Evolutionary conservation across 53 echinoderm and acorn worm genomes (phyloP).

Genomic region (Luidia sarsii): DNA sequence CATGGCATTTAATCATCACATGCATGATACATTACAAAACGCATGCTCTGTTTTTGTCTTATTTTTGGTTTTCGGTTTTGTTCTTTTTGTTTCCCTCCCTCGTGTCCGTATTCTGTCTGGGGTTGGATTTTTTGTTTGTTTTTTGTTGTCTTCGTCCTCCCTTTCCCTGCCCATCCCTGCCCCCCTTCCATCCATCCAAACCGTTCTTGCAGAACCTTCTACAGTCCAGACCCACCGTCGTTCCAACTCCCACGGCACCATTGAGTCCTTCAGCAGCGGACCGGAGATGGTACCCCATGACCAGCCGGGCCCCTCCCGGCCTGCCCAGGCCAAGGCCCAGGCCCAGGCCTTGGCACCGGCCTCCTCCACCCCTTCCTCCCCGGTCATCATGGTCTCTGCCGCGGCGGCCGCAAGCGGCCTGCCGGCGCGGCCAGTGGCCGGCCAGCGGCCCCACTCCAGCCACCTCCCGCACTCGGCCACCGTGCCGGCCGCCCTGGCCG

Average conservation of each 20-base stretch:
- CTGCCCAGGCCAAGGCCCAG: slow-evolving; percentile 3
- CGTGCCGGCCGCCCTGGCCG: slow-evolving; percentile 47
- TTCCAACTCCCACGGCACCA: slow-evolving; percentile 76
- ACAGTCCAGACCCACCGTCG: slow-evolving; percentile 71
- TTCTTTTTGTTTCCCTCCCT: no score
- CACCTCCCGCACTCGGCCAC: slow-evolving; percentile 65
- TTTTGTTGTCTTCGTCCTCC: no score
- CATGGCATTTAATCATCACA: neutral
- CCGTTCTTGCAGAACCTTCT: slow-evolving; percentile 55
- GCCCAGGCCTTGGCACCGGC: neutral
- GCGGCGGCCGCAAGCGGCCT: no score
- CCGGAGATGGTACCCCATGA: neutral
- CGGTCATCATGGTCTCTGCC: slow-evolving; percentile 12
- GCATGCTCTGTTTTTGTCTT: slow-evolving; percentile 9
- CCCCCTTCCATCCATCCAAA: no score
- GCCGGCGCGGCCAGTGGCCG: slow-evolving; percentile 10
- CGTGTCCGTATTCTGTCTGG: slow-evolving; percentile 32
- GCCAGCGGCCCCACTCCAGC: slow-evolving; percentile 49
- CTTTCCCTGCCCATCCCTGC: no score
- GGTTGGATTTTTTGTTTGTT: slow-evolving; percentile 22
- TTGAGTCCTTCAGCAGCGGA: slow-evolving; percentile 39
- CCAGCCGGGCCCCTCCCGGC: slow-evolving; percentile 12
- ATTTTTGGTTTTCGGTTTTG: no score
- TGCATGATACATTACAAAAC: neutral
- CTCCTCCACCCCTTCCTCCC: slow-evolving; percentile 20